Conservation (phyloP, 2,888 invertebrate genomes). For the Pterobdella sp. region DNA sequence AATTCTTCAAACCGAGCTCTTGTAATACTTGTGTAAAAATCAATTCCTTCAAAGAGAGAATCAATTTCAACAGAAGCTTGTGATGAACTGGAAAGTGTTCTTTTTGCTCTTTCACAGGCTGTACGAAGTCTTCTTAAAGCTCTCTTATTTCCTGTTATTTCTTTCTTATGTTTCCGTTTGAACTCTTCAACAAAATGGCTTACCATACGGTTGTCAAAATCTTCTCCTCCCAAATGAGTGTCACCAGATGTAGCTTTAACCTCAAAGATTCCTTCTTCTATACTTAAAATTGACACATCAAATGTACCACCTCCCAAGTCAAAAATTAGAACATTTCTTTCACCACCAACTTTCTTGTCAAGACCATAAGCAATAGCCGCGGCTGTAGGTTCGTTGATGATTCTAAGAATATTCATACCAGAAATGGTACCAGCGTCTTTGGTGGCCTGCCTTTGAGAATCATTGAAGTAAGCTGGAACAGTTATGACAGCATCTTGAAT, state of each 20-base stretch:
- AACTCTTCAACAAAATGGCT: conserved; percentile 49
- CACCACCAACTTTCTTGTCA: conserved; percentile 54
- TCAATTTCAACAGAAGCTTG: conserved; percentile 75
- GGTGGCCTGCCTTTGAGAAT: conserved; percentile 56
- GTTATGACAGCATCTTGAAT: conserved; percentile 49
- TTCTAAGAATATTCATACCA: conserved; percentile 76
- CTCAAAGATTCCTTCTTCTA: conserved; percentile 87
- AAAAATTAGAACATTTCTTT: conserved; percentile 58
- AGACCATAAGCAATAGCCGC: conserved; percentile 56
- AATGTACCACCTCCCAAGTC: conserved; percentile 80
- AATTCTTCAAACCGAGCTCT: conserved; percentile 93
- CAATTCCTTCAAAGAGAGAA: conserved; percentile 85
- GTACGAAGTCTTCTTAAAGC: conserved; percentile 82
- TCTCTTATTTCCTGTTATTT: conserved; percentile 65
- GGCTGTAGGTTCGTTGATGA: conserved; percentile 69
- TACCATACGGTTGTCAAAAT: conserved; percentile 55
- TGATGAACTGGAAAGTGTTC: conserved; percentile 57
- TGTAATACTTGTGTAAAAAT: conserved; percentile 89
- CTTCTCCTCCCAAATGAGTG: conserved; percentile 86
- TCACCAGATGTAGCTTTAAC: conserved; percentile 92
- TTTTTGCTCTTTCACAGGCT: conserved; percentile 67
- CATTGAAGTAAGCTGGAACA: conserved; percentile 52
- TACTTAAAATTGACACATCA: conserved; percentile 87
- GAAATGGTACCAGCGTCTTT: conserved; percentile 79
- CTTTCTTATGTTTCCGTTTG: conserved; percentile 52